Conservation (phyloP, 2,113 vertebrate genomes). For the Malurus alboscapulatus region DNA sequence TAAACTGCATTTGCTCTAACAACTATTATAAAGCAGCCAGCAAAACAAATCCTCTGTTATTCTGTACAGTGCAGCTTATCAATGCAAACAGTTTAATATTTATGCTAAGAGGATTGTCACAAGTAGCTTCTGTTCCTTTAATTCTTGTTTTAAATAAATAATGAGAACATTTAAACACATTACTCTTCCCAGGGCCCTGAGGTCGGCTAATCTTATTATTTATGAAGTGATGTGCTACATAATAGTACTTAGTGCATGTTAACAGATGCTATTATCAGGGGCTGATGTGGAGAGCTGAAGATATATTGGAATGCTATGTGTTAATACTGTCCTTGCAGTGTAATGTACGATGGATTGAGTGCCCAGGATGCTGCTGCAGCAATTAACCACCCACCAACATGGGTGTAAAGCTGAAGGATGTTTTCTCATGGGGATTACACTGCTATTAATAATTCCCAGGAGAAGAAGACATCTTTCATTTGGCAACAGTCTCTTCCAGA, state of each 20-base stretch:
- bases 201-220: conserved; percentile 99
- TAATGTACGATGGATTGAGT: conserved; percentile 89
- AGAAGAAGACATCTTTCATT: conserved; percentile 61
- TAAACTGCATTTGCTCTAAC: conserved; percentile 30
- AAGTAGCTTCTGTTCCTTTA: conserved; percentile 93
- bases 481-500: conserved; percentile 11
- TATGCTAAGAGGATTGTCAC: conserved; percentile 88
- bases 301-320: conserved; percentile 95
- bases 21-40: conserved; percentile 48
- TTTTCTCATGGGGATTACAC: conserved; percentile 64
- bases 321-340: conserved; percentile 85
- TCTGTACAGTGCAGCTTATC: conserved; percentile 66
- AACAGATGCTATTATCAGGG: conserved; percentile 99
- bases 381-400: conserved; percentile 88
- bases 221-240: conserved; percentile 99
- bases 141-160: conserved; percentile 99
- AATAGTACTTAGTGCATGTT: conserved; percentile 99
- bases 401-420: conserved; percentile 87
- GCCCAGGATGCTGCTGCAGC: conserved; percentile 81
- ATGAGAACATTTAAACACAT: conserved; percentile 99
- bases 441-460: conserved; percentile 80
- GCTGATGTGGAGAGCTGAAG: conserved; percentile 88
- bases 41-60: conserved; percentile 60
- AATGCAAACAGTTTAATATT: conserved; percentile 82
- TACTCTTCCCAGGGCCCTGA: conserved; percentile 90